Evolutionary conservation across 2,113 vertebrate species (phyloP).

Genomic region (Eptatretus burgeri): DNA sequence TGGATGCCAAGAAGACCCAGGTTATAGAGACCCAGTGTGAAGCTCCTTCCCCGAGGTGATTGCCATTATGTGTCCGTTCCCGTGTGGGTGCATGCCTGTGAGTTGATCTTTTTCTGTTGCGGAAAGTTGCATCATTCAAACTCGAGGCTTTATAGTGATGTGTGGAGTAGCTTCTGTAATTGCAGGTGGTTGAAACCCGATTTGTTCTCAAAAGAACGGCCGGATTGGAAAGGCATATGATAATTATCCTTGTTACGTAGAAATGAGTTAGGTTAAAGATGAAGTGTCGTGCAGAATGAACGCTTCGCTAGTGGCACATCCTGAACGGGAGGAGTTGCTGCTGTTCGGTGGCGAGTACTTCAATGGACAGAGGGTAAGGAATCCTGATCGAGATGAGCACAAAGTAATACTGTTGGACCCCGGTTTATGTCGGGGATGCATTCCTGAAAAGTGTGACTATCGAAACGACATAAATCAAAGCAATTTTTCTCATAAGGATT

Average conservation of each 20-base stretch:
- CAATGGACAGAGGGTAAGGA: slow-evolving; percentile 80
- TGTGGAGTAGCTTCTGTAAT: too few relatives aligned
- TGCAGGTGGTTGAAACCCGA: too few relatives aligned
- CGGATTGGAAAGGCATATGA: too few relatives aligned
- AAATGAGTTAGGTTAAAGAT: neutral
- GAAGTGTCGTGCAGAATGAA: slow-evolving; percentile 27
- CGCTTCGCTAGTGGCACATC: slow-evolving; percentile 41
- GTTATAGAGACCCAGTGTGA: slow-evolving; percentile 32
- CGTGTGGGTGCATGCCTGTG: too few relatives aligned
- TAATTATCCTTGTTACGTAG: too few relatives aligned
- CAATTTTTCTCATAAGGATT: too few relatives aligned
- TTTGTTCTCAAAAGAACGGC: too few relatives aligned
- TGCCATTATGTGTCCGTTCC: neutral
- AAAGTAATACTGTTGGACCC: neutral
- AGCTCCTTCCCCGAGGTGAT: slow-evolving; percentile 47
- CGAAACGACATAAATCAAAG: too few relatives aligned
- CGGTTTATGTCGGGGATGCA: too few relatives aligned
- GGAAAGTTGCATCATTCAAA: neutral
- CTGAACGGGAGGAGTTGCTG: slow-evolving; percentile 74
- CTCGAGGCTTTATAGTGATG: neutral
- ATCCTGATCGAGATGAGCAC: slow-evolving; percentile 11
- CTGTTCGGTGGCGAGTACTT: slow-evolving; percentile 94
- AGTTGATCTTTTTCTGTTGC: neutral
- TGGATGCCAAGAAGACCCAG: slow-evolving; percentile 60
- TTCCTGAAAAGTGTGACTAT: too few relatives aligned